Evolutionary conservation across 2,113 vertebrate genomes (phyloP).

Genomic region (Pteropus alecto): DNA sequence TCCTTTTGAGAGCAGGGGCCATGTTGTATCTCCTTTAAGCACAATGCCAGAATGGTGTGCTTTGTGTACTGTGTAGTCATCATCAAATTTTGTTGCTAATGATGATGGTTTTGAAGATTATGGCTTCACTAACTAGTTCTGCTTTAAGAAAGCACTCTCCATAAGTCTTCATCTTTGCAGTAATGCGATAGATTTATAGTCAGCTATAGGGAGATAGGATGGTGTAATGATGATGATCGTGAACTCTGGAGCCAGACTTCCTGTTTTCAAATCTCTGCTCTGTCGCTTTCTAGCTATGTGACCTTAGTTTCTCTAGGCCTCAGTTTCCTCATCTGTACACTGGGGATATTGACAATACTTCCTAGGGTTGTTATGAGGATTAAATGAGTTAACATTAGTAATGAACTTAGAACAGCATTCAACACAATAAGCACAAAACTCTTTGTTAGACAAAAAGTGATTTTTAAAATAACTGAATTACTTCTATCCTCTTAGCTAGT

Average conservation of each 20-base stretch:
- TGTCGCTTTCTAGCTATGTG: neutral
- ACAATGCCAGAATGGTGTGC: neutral
- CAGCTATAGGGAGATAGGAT: neutral
- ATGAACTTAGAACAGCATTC: neutral
- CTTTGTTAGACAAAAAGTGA: neutral
- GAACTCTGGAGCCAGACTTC: neutral
- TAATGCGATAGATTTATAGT: neutral
- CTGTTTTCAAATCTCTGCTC: neutral
- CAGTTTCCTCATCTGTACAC: neutral
- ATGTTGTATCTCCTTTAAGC: neutral
- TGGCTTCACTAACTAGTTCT: neutral
- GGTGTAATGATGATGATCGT: neutral
- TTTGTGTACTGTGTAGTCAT: neutral
- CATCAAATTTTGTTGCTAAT: neutral
- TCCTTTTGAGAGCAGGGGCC: neutral
- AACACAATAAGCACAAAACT: neutral
- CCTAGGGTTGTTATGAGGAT: neutral
- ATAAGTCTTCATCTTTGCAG: neutral
- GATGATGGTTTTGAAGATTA: neutral
- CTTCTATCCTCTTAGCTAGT: neutral
- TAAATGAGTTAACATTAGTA: constrained; percentile 1
- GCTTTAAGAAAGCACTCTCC: neutral
- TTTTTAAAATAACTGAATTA: constrained; percentile 33
- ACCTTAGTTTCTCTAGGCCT: neutral
- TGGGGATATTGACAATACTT: neutral